Evolutionary conservation across 1,140 invertebrate genomes (phyloP).

Genomic region (Pentalonia nigronervosa): DNA sequence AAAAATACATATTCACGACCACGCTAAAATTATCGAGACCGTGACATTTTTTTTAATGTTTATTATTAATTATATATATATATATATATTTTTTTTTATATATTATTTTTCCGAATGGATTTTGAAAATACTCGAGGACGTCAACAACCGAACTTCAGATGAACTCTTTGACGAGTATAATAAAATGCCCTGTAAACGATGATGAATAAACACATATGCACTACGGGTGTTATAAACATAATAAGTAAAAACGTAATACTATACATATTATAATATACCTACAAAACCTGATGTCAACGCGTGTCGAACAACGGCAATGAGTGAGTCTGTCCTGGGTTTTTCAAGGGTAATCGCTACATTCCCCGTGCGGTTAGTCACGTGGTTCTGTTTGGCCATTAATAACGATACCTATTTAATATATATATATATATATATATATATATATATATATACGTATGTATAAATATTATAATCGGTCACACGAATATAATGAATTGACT

Average conservation of each 20-base stretch:
- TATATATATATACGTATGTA: not conserved
- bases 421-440: not conserved
- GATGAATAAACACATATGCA: not conserved
- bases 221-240: slow-evolving; percentile 20
- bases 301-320: slow-evolving; percentile 35
- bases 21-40: not conserved
- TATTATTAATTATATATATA: slow-evolving; percentile 31
- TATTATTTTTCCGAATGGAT: not conserved
- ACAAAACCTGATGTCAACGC: slow-evolving; percentile 19
- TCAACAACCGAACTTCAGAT: slow-evolving; percentile 21
- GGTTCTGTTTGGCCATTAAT: slow-evolving; percentile 8
- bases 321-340: slow-evolving; percentile 32
- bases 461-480: not conserved
- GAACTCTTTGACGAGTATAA: slow-evolving; percentile 13
- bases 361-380: slow-evolving; percentile 39
- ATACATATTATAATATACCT: not conserved
- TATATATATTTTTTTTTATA: too few species aligned
- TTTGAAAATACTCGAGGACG: slow-evolving; percentile 42
- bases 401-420: not conserved
- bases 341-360: slow-evolving; percentile 45
- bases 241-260: not conserved
- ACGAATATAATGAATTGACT: not conserved
- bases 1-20: not conserved
- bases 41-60: slow-evolving; percentile 30
- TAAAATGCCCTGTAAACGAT: not conserved